Percentiles rank a stretch among this genome's conserved stretches.
These are phyloP conservation scores for Drosophila watanabei DNA, from an alignment of 1,140 invertebrate genomes.

Conservation along the genomic window DNA sequence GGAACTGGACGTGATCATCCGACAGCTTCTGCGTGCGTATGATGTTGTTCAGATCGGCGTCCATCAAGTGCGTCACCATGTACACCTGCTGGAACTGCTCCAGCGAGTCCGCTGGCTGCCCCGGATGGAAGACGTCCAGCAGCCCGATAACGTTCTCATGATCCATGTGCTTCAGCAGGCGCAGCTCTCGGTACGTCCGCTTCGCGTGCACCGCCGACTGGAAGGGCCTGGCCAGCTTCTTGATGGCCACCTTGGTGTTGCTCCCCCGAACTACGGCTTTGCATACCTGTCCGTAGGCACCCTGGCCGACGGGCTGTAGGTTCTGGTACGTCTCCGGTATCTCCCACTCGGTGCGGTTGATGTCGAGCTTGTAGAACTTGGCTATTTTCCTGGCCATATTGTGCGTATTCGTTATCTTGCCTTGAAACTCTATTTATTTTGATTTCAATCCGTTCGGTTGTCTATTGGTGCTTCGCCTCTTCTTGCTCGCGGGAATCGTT, in stretches of 20 bases:
- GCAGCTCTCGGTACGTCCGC: slow-evolving; percentile 98
- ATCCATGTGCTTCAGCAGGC: slow-evolving; percentile 99
- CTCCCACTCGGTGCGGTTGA: slow-evolving; percentile 99
- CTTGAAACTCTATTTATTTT: slow-evolving; percentile 15
- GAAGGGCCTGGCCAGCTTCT: slow-evolving; percentile 98
- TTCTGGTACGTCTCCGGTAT: slow-evolving; percentile 96
- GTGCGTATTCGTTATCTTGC: slow-evolving; percentile 3
- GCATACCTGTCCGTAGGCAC: slow-evolving; percentile 95
- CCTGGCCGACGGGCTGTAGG: slow-evolving; percentile 96
- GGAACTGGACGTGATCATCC: slow-evolving; percentile 99
- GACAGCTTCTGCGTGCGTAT: slow-evolving; percentile 98
- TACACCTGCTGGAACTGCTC: slow-evolving; percentile 97
- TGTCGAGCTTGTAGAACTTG: slow-evolving; percentile 94
- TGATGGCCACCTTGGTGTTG: slow-evolving; percentile 97
- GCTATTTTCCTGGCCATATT: slow-evolving; percentile 63
- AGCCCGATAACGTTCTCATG: slow-evolving; percentile 99
- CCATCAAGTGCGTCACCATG: slow-evolving; percentile 99
- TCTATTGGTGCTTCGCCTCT: slow-evolving; percentile 54
- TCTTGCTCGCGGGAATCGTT: slow-evolving; percentile 53
- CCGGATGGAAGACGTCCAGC: slow-evolving; percentile 96
- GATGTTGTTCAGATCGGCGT: slow-evolving; percentile 99
- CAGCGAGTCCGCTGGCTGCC: slow-evolving; percentile 87
- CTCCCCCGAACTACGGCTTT: slow-evolving; percentile 91
- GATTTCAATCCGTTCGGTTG: slow-evolving; percentile 33
- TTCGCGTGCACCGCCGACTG: slow-evolving; percentile 99